Conservation (phyloP, 2,113 vertebrate genomes). For the Tetrao urogallus region DNA sequence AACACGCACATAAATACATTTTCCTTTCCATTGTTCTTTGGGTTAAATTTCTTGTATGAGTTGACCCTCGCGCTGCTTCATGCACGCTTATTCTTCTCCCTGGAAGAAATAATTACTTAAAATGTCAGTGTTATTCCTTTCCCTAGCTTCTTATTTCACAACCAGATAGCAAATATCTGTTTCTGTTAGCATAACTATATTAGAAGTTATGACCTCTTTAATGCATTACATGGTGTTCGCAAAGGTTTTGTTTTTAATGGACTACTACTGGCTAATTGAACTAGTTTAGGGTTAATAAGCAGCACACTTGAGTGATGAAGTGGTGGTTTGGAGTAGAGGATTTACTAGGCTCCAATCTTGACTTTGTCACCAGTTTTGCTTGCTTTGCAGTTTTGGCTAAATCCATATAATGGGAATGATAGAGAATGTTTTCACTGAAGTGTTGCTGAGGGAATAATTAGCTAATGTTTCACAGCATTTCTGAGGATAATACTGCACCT, state of each 20-base stretch:
- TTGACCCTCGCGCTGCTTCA: not conserved
- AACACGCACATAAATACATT: not conserved
- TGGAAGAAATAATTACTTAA: conserved; percentile 21
- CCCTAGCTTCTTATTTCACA: conserved; percentile 25
- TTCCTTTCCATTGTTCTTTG: conserved; percentile 6
- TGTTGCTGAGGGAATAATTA: not conserved
- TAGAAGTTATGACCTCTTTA: not conserved
- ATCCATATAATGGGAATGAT: not conserved
- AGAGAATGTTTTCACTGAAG: not conserved
- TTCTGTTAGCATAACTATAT: conserved; percentile 3
- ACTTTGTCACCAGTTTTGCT: conserved; percentile 19
- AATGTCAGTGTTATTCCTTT: conserved; percentile 26
- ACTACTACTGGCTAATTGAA: conserved; percentile 1
- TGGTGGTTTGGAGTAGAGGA: not conserved
- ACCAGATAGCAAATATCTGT: not conserved
- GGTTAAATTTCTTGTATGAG: conserved; percentile 4
- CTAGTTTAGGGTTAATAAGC: conserved; percentile 11
- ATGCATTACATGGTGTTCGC: not conserved
- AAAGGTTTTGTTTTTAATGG: not conserved
- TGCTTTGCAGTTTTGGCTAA: conserved; percentile 1
- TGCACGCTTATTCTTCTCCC: not conserved
- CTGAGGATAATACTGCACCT: not conserved
- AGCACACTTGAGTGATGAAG: not conserved
- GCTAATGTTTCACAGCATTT: not conserved
- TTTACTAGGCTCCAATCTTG: not conserved